Conservation (phyloP, 2,113 vertebrate species). For the Lophochroa leadbeateri region DNA sequence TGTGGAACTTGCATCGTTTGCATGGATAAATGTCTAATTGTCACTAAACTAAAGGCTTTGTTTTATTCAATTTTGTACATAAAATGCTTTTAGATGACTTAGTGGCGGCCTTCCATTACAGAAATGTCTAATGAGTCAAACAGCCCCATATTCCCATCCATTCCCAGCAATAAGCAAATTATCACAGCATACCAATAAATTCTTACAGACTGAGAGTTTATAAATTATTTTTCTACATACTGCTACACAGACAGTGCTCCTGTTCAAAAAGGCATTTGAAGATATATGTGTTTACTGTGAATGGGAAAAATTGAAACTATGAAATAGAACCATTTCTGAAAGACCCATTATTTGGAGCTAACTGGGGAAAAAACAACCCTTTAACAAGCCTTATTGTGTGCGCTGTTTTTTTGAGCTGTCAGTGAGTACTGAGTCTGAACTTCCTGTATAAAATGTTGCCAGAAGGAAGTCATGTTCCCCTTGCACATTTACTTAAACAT, state of each 20-base stretch:
- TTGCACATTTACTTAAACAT: background rate
- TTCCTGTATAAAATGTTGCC: background rate
- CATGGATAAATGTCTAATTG: rapidly evolving
- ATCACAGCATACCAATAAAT: background rate
- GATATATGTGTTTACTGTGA: background rate
- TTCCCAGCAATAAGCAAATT: background rate
- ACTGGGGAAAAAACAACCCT: background rate
- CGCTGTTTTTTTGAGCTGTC: background rate
- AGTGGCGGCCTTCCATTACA: rapidly evolving
- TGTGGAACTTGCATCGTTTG: rapidly evolving
- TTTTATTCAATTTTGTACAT: too few relatives aligned
- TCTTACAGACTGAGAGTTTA: background rate
- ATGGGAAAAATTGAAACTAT: background rate
- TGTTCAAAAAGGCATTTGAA: background rate
- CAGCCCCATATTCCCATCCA: rapidly evolving
- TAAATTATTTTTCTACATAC: background rate
- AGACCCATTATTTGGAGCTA: background rate
- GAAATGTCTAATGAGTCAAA: background rate
- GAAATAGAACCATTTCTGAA: background rate
- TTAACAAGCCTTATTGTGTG: background rate
- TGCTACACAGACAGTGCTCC: background rate
- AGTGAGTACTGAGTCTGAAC: background rate
- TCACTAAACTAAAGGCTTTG: background rate
- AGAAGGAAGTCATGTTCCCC: background rate
- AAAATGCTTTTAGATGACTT: background rate